These are phyloP conservation scores for Stratiolaelaps scimitus DNA, from an alignment of 1,140 invertebrate genomes.

Conservation along the genomic window DNA sequence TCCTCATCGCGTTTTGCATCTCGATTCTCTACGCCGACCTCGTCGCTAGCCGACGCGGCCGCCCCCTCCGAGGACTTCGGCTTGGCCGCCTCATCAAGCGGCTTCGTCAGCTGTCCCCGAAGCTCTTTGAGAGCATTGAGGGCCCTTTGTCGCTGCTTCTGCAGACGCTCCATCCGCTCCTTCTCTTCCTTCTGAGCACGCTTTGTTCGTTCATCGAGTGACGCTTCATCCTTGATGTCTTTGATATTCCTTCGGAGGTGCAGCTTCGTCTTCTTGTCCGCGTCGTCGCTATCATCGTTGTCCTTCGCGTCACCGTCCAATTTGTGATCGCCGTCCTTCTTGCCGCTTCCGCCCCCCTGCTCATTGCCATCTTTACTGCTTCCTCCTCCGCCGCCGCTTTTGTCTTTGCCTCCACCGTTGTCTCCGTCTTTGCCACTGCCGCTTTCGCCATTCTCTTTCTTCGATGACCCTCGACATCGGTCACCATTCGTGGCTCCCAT, in stretches of 20 bases:
- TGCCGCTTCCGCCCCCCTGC: not conserved
- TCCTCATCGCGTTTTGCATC: not conserved
- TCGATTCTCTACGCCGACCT: conserved; percentile 27
- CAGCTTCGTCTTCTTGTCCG: conserved; percentile 27
- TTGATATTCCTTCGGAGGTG: conserved; percentile 53
- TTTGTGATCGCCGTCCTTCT: not conserved
- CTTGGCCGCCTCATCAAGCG: conserved; percentile 37
- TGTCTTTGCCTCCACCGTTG: not conserved
- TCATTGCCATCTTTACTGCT: not conserved
- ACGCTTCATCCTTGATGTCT: conserved; percentile 80
- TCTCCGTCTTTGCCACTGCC: not conserved
- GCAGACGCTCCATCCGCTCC: conserved; percentile 51
- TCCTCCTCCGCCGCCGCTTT: not conserved
- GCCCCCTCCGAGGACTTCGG: conserved; percentile 32
- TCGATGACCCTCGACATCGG: too few species aligned
- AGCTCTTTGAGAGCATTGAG: conserved; percentile 38
- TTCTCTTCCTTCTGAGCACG: conserved; percentile 80
- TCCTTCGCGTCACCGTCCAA: conserved; percentile 28
- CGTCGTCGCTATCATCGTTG: not conserved
- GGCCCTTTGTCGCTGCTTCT: conserved; percentile 36
- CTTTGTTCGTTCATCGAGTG: conserved; percentile 78
- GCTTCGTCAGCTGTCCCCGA: conserved; percentile 40
- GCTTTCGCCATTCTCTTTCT: too few species aligned
- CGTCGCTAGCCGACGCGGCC: conserved; percentile 25
- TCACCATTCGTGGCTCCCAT: too few species aligned